Evolutionary conservation across 2,113 vertebrate species (phyloP).

Genomic region (Ariopsis seemanni): DNA sequence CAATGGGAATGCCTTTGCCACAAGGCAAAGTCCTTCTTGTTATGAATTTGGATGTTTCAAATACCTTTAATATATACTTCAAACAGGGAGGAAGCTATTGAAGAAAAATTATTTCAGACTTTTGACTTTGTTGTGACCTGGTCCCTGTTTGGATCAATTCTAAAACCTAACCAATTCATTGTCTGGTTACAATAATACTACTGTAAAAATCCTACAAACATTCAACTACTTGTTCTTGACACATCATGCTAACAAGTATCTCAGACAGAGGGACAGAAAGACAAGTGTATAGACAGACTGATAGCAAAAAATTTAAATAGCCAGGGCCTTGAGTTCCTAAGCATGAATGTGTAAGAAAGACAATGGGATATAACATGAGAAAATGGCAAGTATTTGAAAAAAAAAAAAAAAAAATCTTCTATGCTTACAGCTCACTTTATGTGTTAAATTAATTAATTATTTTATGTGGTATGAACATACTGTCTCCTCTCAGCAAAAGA

Average conservation of each 20-base stretch:
- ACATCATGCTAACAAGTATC: background rate
- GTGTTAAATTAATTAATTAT: too few species aligned
- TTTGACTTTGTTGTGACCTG: background rate
- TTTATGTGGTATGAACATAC: too few species aligned
- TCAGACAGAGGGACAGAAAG: background rate
- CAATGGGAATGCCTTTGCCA: background rate
- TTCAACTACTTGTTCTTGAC: background rate
- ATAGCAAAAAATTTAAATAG: too few species aligned
- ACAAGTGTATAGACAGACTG: too few species aligned
- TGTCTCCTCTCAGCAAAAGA: too few species aligned
- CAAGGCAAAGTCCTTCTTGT: background rate
- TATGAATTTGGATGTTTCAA: background rate
- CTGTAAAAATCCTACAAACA: background rate
- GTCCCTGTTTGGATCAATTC: background rate
- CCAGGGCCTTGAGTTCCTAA: too few species aligned
- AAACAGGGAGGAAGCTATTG: background rate
- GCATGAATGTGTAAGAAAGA: background rate
- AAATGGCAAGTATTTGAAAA: too few species aligned
- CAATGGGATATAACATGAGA: background rate
- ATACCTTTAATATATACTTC: background rate
- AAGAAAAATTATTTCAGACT: background rate
- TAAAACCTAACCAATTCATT: background rate
- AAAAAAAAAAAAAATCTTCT: background rate
- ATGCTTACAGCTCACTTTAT: background rate
- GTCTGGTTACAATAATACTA: background rate